Evolutionary conservation across 2,797 vertebrate genomes (phyloP).

Genomic region (Myotis daubentonii): DNA sequence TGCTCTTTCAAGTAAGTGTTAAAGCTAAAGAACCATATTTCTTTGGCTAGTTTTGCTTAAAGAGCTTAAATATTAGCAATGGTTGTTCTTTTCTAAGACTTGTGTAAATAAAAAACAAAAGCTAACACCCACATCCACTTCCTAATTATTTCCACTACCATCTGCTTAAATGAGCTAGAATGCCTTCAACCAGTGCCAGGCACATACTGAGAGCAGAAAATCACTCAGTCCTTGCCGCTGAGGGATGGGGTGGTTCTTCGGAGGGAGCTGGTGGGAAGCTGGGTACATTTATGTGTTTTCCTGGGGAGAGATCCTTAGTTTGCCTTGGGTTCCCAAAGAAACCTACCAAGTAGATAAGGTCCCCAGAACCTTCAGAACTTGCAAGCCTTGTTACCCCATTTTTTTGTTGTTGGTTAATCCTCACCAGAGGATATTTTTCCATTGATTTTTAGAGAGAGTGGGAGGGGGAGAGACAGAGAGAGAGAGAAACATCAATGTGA

Average conservation of each 20-base stretch:
- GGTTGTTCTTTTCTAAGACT: slow-evolving; percentile 41
- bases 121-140: neutral
- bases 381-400: neutral
- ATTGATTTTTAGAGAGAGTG: too few species aligned
- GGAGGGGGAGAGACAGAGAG: too few species aligned
- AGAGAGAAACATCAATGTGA: too few species aligned
- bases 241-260: neutral
- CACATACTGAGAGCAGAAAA: neutral
- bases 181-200: neutral
- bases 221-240: neutral
- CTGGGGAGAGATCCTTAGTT: neutral
- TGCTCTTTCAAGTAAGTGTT: slow-evolving; percentile 4
- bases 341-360: neutral
- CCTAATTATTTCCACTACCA: slow-evolving; percentile 43
- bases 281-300: neutral
- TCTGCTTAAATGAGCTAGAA: slow-evolving; percentile 5
- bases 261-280: neutral
- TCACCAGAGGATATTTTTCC: too few species aligned
- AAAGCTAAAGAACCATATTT: slow-evolving; percentile 33
- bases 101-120: slow-evolving; percentile 37
- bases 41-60: slow-evolving; percentile 46
- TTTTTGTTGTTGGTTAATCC: too few species aligned
- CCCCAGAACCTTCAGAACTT: neutral
- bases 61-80: slow-evolving; percentile 34
- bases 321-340: neutral